Evolutionary conservation across 2,888 invertebrate genomes (phyloP), one percentile per base, ranked within the genome.

Genomic region (Zygothrica quintamaculata): DNA sequence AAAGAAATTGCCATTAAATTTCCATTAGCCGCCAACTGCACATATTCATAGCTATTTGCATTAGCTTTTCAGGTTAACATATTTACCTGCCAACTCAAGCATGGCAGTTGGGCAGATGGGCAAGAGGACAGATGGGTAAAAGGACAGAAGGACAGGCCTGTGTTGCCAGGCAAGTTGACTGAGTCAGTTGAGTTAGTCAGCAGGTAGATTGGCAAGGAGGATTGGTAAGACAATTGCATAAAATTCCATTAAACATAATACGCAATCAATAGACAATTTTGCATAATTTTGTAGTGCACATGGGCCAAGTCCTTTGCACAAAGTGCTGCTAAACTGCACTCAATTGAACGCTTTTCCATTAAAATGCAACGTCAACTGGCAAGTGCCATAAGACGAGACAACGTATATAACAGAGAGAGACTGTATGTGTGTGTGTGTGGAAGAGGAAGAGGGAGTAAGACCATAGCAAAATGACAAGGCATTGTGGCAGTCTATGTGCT

Each of bases 181-280:
- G n/a, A n/a, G n/a, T n/a, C n/a, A n/a, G n/a, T n/a, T n/a, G n/a
- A n/a, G n/a, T n/a, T n/a, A n/a, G n/a, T n/a, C n/a, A n/a, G n/a
- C n/a, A n/a, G n/a, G n/a, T n/a, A n/a, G n/a, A n/a, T n/a, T n/a
- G n/a, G n/a, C n/a, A n/a, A n/a, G n/a, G n/a, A 52, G 67, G 50
- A 55, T 8, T 29, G 68, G 69, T 64, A 76, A 74, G 76, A 75
- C 75, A 75, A 77, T 78, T 78, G 79, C 79, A 69, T 64, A 46
- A 79, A 77, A 79, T 77, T 77, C 77, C 77, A 77, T 77, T 77
- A 79, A 58, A 74, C 77, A 77, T 79, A 77, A 77, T 79, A 77
- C 74, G 65, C 77, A 74, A 70, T 79, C 77, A 76, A 77, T 79
- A 79, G 77, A 70, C 80, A 79, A 77, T 77, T 77, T 79, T 70